Evolutionary conservation across 1,140 invertebrate species (phyloP), one percentile per base, ranked within the genome.

Genomic region (Aphaenogaster ashmeadi): DNA sequence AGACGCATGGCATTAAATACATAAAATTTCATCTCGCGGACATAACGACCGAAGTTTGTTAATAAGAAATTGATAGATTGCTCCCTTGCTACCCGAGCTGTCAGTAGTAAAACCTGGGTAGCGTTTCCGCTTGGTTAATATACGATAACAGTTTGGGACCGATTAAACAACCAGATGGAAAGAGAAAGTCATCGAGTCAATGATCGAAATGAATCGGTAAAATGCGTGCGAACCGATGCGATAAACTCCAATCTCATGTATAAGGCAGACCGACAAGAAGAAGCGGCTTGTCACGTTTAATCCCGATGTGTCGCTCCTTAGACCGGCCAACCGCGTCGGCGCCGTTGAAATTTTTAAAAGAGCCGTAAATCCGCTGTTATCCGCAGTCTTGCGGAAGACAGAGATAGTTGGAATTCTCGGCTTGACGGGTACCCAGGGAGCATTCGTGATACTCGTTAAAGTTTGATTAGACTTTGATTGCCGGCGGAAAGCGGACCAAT

Each of bases 381-480:
- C 75, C 81, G 69, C 50, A 52, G 52, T 58, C 21, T 38, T 86
- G 66, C n/a, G 47, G 52, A 33, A 77, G 64, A 86, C 33, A 79
- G 56, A 72, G 54, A 50, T 60, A 9, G 67, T 56, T 77, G 8
- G 58, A 86, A 90, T 90, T 64, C 89, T 71, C 80, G 21, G 13
- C 52, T 41, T 78, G 86, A 88, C 89, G 77, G 60, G 56, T 60
- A 83, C 36, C 75, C 58, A 50, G 89, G 89, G 88, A 90, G 67
- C 89, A 83, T 86, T 91, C 83, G 89, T 87, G 90, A 90, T 90
- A 89, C 91, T 92, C 92, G 92, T 93, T 92, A 93, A 93, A 93
- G 87, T 93, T 93, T 93, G 89, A 93, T 93, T 92, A 91, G 90
- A 93, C 90, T 93, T 93, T 93, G 92, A 93, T 93, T 91, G 91